These are phyloP conservation scores for Anoplius nigerrimus DNA, from an alignment of 2,888 invertebrate species.

Conservation along the genomic window DNA sequence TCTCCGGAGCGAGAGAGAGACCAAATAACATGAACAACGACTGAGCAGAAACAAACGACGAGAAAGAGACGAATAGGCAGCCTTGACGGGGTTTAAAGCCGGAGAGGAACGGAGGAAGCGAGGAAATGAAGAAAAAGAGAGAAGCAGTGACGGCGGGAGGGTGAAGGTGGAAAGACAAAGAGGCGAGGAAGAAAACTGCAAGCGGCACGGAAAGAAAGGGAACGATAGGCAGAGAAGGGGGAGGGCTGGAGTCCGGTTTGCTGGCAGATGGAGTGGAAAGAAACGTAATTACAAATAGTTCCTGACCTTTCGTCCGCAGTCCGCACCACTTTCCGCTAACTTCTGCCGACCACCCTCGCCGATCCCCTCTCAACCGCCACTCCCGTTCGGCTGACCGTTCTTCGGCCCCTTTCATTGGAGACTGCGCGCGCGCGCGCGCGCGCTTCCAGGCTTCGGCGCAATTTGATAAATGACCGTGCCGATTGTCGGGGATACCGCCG, in stretches of 20 bases:
- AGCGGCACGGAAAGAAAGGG: constrained; percentile 1
- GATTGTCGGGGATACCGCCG: constrained; percentile 33
- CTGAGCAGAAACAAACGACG: too few relatives aligned
- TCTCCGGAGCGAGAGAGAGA: not conserved
- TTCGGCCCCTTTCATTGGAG: constrained; percentile 19
- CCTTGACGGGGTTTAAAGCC: not conserved
- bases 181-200: not conserved
- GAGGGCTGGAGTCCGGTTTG: constrained; percentile 19
- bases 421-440: constrained; percentile 11
- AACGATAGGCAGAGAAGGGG: constrained; percentile 9
- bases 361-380: too few relatives aligned
- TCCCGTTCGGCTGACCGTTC: constrained; percentile 6
- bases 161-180: not conserved
- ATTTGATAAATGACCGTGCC: constrained; percentile 45
- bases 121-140: not conserved
- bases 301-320: constrained; percentile 45
- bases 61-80: too few relatives aligned
- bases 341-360: constrained; percentile 14
- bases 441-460: constrained; percentile 24
- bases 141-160: not conserved
- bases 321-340: constrained; percentile 30
- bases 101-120: not conserved
- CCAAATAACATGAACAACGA: not conserved
- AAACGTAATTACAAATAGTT: constrained; percentile 62
- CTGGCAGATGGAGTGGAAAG: constrained; percentile 52